Base-by-base conservation (phyloP, 2,797 vertebrate species). In the Astyanax mexicanus region DNA sequence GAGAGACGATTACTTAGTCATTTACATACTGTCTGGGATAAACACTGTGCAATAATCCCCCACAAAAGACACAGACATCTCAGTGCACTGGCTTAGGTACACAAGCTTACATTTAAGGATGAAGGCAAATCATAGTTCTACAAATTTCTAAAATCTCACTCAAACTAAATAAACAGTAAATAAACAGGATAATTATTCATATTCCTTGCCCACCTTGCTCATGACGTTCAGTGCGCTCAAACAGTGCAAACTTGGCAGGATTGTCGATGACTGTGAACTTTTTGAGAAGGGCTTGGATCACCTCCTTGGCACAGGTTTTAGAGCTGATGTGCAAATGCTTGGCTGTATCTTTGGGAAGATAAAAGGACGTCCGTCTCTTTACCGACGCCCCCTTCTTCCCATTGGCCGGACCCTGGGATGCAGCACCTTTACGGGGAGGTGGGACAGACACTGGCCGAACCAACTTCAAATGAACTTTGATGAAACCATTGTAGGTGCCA, bases 201-300 rank as follows among this genome's bases (percentile, higher is more conserved):
- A 4, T 23, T 11, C 3, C 23, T 29, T 55, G 4, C 45, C 11
- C 90, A 99, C 98, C 96, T 93, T 99, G 96, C 42, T 93, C 94
- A 7, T 96, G 94, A 77, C 92, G 94, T 81, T 99, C 97, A 0
- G 90, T 92, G 77, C 95, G 92, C 81, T 99, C 96, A 21, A 97
- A 99, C 80, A 99, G 91, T 1, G 98, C 95, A 47, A 98, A 99
- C 85, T 99, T 99, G 65, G 95, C 95, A 0, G 97, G 97, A 74
- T 98, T 97, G 90, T 99, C 97, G 1, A 98, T 91, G 62, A 99
- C 95, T 0, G 95, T 95, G 89, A 99, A 99, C 86, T 99, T 99
- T 80, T 95, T 96, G 65, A 99, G 96, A 80, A 99, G 87, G 0
- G 98, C 98, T 5, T 96, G 92, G 5, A 99, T 99, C 85, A 99